Base-by-base conservation (phyloP, 2,113 vertebrate genomes). In the Embiotoca jacksoni region DNA sequence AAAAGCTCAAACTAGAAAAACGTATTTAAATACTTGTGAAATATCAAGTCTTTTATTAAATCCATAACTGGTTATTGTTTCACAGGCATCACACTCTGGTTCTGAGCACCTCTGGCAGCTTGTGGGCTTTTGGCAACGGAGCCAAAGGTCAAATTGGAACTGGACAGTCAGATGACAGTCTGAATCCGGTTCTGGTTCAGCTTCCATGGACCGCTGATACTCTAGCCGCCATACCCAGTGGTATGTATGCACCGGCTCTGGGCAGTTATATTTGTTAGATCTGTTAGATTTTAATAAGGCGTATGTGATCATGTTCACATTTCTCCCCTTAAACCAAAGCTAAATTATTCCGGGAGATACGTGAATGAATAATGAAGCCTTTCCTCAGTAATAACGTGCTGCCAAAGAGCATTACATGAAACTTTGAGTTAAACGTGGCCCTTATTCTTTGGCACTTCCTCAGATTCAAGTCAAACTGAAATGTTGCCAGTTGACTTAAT, bases 91-190 rank as follows among this genome's bases (percentile, higher is more conserved):
- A 94, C 86, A 94, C 94, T 62, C 65, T 94, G 72, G 84, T 94
- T 55, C 75, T 93, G 88, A 69, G 71, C 44, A 58, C 83, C 3
- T 89, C 91, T 56, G 92, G 92, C 1, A 70, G 83, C 6, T 55
- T 94, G 44, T 93, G 90, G 89, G 91, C 91, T 53, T 93, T 94
- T 81, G 94, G 94, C 6, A 80, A 70, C 14, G 89, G 91, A 13
- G 71, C 63, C 54, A 92, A 87, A 77, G 89, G 91, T 80, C 92
- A 92, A 63, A 67, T 62, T 31, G 92, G 90, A 10, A 90, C 44
- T 15, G 93, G 88, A 15, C 41, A 2, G 6, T 0, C 39, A 33
- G 80, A 72, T 36, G 46, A 49, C 41, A 82, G 81, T 44, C 81
- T 83, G 72, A 70, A 15, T 33, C 93, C 93, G 1, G 54, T 72